These are phyloP conservation scores for Rallus limicola DNA, from an alignment of 2,113 vertebrate species.

Conservation along the genomic window DNA sequence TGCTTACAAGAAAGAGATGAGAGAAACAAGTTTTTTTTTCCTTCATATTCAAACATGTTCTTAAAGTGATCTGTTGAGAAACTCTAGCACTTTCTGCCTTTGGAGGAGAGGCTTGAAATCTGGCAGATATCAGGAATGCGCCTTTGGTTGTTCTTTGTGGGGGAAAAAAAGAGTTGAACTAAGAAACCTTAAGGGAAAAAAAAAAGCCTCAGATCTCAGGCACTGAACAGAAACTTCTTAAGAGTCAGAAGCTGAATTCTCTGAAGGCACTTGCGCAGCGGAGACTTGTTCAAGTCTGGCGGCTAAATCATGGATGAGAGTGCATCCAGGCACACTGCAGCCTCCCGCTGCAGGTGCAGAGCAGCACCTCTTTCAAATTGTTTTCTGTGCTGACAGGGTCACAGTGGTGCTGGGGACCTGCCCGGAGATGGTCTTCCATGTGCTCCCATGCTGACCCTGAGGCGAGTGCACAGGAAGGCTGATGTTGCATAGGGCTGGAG, in stretches of 20 bases:
- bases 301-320: not conserved
- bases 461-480: not conserved
- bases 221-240: not conserved
- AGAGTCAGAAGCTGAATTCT: constrained; percentile 16
- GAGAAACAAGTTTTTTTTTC: not conserved
- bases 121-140: not conserved
- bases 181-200: not conserved
- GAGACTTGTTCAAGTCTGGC: not conserved
- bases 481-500: not conserved
- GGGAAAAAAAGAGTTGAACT: not conserved
- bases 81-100: not conserved
- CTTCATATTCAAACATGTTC: not conserved
- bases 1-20: not conserved
- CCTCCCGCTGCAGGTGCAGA: not conserved
- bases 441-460: not conserved
- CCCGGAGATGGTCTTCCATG: not conserved
- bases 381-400: not conserved
- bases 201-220: constrained; percentile 28
- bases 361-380: not conserved
- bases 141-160: constrained; percentile 19
- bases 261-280: constrained; percentile 10
- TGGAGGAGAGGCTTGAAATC: constrained; percentile 3
- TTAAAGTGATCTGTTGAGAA: constrained; percentile 10
- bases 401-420: not conserved
- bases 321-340: not conserved